phyloP scores from a whole-genome alignment of 37 sponge, comb jelly and placozoan genomes.

The Haliclona indistincta region DNA sequence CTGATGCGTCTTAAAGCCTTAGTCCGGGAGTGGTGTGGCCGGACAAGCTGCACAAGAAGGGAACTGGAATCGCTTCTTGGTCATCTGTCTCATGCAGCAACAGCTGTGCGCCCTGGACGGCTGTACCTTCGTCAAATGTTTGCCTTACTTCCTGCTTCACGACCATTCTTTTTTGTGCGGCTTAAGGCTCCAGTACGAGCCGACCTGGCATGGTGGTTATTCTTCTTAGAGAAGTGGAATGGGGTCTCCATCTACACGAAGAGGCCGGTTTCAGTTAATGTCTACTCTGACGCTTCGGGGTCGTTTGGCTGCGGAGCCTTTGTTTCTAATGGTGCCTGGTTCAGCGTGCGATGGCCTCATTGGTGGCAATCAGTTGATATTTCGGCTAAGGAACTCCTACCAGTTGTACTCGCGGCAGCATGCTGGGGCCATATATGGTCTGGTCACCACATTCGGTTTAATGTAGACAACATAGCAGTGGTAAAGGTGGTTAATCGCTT shows the following conservation, averaged over 20 bases:
- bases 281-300: conserved; percentile 13
- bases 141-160: not conserved
- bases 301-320: conserved; percentile 14
- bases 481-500: not conserved
- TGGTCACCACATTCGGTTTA: not conserved
- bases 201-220: not conserved
- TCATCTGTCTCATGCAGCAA: not conserved
- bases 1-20: not conserved
- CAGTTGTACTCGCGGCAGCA: not conserved
- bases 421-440: not conserved
- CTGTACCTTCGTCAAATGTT: not conserved
- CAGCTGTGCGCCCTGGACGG: not conserved
- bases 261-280: not conserved
- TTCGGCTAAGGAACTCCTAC: not conserved
- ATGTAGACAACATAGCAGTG: not conserved
- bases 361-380: not conserved
- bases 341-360: not conserved
- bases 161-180: not conserved
- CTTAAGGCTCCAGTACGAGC: not conserved
- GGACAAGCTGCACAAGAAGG: not conserved
- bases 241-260: not conserved
- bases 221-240: not conserved
- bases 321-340: not conserved
- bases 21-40: not conserved
- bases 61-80: not conserved